Conservation (phyloP, 1,140 invertebrate genomes). For the Bombus difficillimus region DNA sequence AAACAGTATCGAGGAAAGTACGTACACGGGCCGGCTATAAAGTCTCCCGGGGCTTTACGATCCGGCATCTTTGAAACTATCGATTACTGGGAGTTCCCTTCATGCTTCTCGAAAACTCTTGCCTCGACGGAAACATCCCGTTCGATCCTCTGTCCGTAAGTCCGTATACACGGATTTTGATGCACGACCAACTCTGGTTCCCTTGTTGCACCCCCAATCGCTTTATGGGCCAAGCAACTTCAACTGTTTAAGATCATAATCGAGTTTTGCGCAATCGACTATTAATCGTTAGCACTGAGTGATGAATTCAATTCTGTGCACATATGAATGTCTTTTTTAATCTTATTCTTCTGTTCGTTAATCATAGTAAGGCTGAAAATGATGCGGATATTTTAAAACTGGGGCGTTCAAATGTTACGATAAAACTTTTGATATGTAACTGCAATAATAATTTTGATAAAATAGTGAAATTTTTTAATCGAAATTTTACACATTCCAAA, state of each 20-base stretch:
- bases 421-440: not conserved
- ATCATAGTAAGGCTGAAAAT: not conserved
- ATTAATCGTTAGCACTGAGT: not conserved
- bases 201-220: not conserved
- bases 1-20: constrained; percentile 26
- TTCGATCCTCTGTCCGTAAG: not conserved
- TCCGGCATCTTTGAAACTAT: constrained; percentile 59
- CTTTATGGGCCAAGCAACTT: not conserved
- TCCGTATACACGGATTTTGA: constrained; percentile 23
- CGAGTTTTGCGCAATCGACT: not conserved
- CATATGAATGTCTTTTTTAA: not conserved
- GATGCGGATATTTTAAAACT: not conserved
- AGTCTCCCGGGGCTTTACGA: constrained; percentile 55
- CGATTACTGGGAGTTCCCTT: constrained; percentile 56
- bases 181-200: not conserved
- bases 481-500: not conserved
- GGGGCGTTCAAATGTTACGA: not conserved
- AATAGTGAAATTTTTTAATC: not conserved
- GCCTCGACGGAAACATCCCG: not conserved
- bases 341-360: not conserved
- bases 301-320: not conserved
- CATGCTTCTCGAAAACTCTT: constrained; percentile 18
- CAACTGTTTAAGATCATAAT: not conserved
- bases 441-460: not conserved
- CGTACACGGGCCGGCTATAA: constrained; percentile 53